These are phyloP conservation scores for Clistopyga incitator DNA, from an alignment of 2,888 invertebrate species.

Conservation along the genomic window DNA sequence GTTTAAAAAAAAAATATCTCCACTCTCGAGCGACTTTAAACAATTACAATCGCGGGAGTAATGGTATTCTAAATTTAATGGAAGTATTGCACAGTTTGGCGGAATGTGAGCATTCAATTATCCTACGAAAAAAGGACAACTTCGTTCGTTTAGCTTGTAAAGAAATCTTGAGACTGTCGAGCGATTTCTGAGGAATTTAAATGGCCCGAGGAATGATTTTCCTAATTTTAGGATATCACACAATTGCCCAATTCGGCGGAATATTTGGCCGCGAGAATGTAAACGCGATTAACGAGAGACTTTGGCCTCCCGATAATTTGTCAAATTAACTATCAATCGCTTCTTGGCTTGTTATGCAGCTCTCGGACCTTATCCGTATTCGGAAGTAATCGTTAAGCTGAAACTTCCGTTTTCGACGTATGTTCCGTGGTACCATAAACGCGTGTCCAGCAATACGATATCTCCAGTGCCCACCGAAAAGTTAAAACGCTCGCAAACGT, in stretches of 20 bases:
- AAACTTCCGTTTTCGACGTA: conserved; percentile 92
- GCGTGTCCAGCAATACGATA: conserved; percentile 95
- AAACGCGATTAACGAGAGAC: not conserved
- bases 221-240: not conserved
- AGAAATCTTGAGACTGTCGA: not conserved
- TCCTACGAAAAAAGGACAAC: no score
- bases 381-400: conserved; percentile 95
- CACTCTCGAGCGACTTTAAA: not conserved
- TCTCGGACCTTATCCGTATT: conserved; percentile 89
- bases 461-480: conserved; percentile 94
- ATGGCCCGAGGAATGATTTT: not conserved
- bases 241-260: not conserved
- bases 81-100: not conserved
- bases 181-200: not conserved
- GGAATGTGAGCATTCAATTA: no score
- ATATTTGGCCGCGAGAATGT: not conserved
- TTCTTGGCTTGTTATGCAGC: not conserved
- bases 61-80: not conserved
- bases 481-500: conserved; percentile 89
- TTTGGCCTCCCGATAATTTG: not conserved
- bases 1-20: conserved; percentile 4
- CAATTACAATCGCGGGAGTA: not conserved
- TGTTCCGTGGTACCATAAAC: conserved; percentile 96
- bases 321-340: not conserved
- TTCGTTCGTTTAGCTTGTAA: no score